phyloP scores from a whole-genome alignment of 2,888 invertebrate genomes.

The Phasia obesa region DNA sequence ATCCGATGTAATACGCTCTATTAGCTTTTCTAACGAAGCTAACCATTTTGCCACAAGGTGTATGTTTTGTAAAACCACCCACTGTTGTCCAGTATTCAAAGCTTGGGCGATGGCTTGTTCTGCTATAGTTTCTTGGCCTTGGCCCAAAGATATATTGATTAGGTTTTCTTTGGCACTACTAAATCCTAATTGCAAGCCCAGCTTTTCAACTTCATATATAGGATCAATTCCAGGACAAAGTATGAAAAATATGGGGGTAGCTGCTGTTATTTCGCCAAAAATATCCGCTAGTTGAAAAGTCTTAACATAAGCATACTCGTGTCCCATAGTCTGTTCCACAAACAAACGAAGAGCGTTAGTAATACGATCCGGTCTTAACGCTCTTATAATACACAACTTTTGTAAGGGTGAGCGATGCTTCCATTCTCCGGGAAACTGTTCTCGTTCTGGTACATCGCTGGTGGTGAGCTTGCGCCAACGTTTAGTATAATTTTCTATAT shows the following conservation, averaged over 20 bases:
- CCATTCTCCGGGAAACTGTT: conserved; percentile 98
- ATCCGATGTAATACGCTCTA: conserved; percentile 91
- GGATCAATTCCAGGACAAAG: conserved; percentile 98
- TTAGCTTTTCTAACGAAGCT: conserved; percentile 92
- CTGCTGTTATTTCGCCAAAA: conserved; percentile 91
- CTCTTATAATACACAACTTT: conserved; percentile 95
- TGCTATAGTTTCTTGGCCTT: conserved; percentile 96
- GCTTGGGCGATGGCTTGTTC: conserved; percentile 92
- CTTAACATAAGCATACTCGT: conserved; percentile 90
- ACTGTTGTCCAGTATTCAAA: conserved; percentile 88
- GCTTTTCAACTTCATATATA: conserved; percentile 88
- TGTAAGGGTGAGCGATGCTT: conserved; percentile 94
- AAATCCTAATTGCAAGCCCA: conserved; percentile 91
- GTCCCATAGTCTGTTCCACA: conserved; percentile 94
- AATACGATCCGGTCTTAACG: conserved; percentile 95
- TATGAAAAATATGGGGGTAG: conserved; percentile 96
- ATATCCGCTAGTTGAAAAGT: conserved; percentile 91
- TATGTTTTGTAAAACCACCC: conserved; percentile 97
- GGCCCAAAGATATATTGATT: conserved; percentile 96
- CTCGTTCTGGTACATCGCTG: conserved; percentile 94
- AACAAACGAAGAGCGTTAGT: conserved; percentile 94
- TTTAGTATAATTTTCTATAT: conserved; percentile 95
- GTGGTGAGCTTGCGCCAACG: conserved; percentile 96
- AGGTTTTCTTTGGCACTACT: conserved; percentile 91
- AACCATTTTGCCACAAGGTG: conserved; percentile 97